phyloP scores from a whole-genome alignment of 92 coral and sea anemone species.

The Palythoa caribaeorum region DNA sequence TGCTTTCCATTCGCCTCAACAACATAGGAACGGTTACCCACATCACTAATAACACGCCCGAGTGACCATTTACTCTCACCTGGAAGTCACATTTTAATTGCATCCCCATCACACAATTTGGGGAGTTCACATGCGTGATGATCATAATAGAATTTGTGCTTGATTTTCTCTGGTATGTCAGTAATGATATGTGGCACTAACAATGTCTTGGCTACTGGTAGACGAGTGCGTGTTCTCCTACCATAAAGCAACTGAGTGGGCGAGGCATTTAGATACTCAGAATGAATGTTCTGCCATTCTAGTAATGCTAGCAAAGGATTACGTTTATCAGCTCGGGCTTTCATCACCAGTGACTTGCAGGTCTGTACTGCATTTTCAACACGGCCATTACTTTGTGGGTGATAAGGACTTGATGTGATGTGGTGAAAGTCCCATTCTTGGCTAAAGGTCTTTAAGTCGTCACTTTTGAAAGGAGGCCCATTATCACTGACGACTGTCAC shows the following conservation, averaged over 20 bases:
- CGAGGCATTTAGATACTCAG: constrained; percentile 48
- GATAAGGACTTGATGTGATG: constrained; percentile 45
- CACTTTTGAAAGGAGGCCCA: constrained; percentile 61
- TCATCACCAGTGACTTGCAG: constrained; percentile 46
- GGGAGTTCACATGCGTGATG: constrained; percentile 42
- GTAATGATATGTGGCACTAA: constrained; percentile 24
- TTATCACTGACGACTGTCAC: constrained; percentile 56
- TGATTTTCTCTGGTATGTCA: constrained; percentile 24
- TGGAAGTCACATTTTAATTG: constrained; percentile 49
- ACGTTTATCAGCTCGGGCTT: constrained; percentile 50
- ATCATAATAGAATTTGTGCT: constrained; percentile 45
- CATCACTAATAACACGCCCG: constrained; percentile 51
- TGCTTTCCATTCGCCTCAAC: constrained; percentile 43
- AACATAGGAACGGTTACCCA: constrained; percentile 26
- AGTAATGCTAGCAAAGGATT: constrained; percentile 54
- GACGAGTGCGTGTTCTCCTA: constrained; percentile 54
- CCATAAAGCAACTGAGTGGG: constrained; percentile 53
- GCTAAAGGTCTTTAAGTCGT: constrained; percentile 44
- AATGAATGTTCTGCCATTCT: constrained; percentile 48
- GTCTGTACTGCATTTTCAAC: constrained; percentile 49
- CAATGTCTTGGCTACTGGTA: constrained; percentile 48
- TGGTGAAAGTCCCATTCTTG: constrained; percentile 49
- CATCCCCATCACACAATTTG: constrained; percentile 39
- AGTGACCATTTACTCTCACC: constrained; percentile 41
- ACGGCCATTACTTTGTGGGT: constrained; percentile 45